A percentile compares a stretch with the other conserved stretches of the same genome.
These are phyloP conservation scores for Irena cyanogastra DNA, from an alignment of 2,113 vertebrate genomes.

Conservation along the genomic window DNA sequence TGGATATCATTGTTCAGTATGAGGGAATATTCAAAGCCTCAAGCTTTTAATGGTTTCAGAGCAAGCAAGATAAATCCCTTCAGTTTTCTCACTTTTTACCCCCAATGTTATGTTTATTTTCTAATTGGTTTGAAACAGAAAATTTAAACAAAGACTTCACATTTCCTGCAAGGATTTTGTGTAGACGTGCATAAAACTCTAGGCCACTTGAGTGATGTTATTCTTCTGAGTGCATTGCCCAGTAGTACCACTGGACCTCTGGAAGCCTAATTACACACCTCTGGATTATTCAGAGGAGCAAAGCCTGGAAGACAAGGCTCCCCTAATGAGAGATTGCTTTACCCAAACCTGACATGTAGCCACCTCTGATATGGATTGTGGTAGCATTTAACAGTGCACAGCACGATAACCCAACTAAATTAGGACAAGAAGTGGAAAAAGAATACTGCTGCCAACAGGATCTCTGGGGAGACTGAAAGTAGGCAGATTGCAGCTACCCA, in stretches of 20 bases:
- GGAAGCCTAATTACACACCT: background rate
- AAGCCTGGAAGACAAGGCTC: background rate
- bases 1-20: background rate
- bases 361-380: background rate
- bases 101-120: background rate
- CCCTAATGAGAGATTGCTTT: background rate
- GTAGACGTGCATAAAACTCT: background rate
- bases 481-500: slow-evolving; percentile 13
- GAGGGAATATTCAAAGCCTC: background rate
- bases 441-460: slow-evolving; percentile 3
- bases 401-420: slow-evolving; percentile 14
- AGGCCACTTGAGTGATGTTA: rapidly evolving
- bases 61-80: background rate
- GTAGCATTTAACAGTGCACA: background rate
- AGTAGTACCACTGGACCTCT: background rate
- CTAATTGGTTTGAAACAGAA: background rate
- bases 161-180: background rate
- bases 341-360: background rate
- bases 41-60: background rate
- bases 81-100: background rate
- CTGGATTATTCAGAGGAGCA: background rate
- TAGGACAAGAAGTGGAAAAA: slow-evolving; percentile 10
- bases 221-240: background rate
- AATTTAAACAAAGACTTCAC: background rate
- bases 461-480: background rate